Conservation (phyloP, 2,888 invertebrate genomes). For the Autographa gamma region DNA sequence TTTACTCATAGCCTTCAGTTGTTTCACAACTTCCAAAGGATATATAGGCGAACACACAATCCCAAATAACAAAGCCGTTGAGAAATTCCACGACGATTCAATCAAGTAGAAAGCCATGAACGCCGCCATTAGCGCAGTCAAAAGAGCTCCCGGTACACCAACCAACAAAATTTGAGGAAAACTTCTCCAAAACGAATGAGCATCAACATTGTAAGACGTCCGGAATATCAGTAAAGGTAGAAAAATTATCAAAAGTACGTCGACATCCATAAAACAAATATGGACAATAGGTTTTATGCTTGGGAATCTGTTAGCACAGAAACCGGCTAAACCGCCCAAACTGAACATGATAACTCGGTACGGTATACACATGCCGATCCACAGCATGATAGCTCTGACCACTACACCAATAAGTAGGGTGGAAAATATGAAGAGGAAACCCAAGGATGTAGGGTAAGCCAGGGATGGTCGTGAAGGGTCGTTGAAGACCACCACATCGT, state of each 20-base stretch:
- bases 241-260: conserved; percentile 72
- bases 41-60: conserved; percentile 82
- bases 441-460: conserved; percentile 73
- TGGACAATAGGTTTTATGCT: conserved; percentile 74
- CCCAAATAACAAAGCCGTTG: conserved; percentile 78
- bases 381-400: conserved; percentile 75
- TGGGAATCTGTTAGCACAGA: conserved; percentile 74
- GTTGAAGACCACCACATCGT: conserved; percentile 49
- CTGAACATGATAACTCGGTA: conserved; percentile 82
- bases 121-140: conserved; percentile 75
- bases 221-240: conserved; percentile 80
- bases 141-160: conserved; percentile 74
- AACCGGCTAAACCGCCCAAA: conserved; percentile 77
- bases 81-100: conserved; percentile 77
- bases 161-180: conserved; percentile 80
- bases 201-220: conserved; percentile 79
- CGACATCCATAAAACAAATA: conserved; percentile 77
- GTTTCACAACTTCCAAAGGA: conserved; percentile 80
- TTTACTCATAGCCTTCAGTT: conserved; percentile 75
- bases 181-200: conserved; percentile 81
- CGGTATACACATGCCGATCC: conserved; percentile 74
- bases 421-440: conserved; percentile 75
- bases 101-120: conserved; percentile 81
- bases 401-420: conserved; percentile 77
- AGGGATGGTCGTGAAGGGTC: conserved; percentile 66